Conservation (phyloP, 2,113 vertebrate genomes). For the Proterorhinus semilunaris region DNA sequence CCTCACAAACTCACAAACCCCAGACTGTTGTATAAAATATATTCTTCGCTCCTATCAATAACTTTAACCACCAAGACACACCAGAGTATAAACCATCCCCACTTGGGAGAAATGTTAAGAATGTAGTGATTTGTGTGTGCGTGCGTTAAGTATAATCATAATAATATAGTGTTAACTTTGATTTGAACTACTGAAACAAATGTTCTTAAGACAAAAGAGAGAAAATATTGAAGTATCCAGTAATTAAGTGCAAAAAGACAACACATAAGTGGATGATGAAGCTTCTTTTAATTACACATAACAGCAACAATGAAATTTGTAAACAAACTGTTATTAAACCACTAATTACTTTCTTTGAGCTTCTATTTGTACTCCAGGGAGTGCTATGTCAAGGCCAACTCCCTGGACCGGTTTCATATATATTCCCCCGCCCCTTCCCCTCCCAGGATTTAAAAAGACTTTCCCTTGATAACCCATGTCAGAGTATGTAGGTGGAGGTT, state of each 20-base stretch:
- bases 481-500: constrained; percentile 11
- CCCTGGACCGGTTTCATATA: constrained; percentile 13
- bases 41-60: too few relatives aligned
- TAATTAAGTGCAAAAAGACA: not conserved
- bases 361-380: constrained; percentile 25
- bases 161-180: too few relatives aligned
- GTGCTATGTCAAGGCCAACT: constrained; percentile 15
- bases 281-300: not conserved
- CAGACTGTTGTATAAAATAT: too few relatives aligned
- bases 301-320: not conserved
- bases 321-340: not conserved
- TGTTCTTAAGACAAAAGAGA: too few relatives aligned
- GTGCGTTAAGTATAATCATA: too few relatives aligned
- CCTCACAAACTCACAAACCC: too few relatives aligned
- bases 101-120: too few relatives aligned
- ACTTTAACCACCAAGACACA: too few relatives aligned
- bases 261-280: not conserved
- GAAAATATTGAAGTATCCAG: not conserved
- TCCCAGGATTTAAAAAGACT: constrained; percentile 15
- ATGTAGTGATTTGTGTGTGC: too few relatives aligned
- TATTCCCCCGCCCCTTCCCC: constrained; percentile 4
- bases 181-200: too few relatives aligned
- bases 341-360: not conserved
- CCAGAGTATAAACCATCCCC: too few relatives aligned
- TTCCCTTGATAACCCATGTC: constrained; percentile 18